A percentile compares a stretch with the other conserved stretches of the same genome.
Conservation (phyloP, 2,888 invertebrate genomes). For the Isoperla grammatica region DNA sequence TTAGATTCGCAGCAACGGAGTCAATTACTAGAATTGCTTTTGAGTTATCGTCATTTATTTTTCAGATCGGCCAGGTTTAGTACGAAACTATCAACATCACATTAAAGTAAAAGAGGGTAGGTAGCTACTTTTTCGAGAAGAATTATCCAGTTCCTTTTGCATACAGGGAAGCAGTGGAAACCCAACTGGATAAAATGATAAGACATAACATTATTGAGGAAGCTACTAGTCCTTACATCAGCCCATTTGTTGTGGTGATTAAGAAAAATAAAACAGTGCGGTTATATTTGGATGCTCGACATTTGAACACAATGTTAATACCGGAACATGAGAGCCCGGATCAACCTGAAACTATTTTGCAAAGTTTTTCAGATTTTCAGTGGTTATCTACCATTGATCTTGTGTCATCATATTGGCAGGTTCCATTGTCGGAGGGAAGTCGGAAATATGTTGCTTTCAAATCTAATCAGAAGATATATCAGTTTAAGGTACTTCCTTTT, state of each 20-base stretch:
- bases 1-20: too few species aligned
- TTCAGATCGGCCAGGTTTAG: neutral
- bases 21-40: neutral
- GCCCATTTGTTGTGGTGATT: neutral
- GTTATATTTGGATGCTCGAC: neutral
- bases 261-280: neutral
- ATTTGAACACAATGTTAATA: neutral
- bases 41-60: neutral
- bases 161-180: neutral
- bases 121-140: neutral
- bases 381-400: neutral
- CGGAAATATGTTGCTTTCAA: neutral
- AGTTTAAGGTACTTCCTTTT: conserved; percentile 6
- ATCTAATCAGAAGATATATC: conserved; percentile 1
- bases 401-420: neutral
- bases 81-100: neutral
- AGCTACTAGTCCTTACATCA: neutral
- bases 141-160: neutral
- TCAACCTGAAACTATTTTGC: neutral
- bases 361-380: neutral
- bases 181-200: neutral
- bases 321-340: neutral
- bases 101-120: neutral
- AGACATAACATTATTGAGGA: neutral
- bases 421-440: neutral